A percentile compares a stretch with the other conserved stretches of the same genome.
These are phyloP conservation scores for Scomberomorus guttatus DNA, from an alignment of 2,797 vertebrate genomes.

Conservation along the genomic window DNA sequence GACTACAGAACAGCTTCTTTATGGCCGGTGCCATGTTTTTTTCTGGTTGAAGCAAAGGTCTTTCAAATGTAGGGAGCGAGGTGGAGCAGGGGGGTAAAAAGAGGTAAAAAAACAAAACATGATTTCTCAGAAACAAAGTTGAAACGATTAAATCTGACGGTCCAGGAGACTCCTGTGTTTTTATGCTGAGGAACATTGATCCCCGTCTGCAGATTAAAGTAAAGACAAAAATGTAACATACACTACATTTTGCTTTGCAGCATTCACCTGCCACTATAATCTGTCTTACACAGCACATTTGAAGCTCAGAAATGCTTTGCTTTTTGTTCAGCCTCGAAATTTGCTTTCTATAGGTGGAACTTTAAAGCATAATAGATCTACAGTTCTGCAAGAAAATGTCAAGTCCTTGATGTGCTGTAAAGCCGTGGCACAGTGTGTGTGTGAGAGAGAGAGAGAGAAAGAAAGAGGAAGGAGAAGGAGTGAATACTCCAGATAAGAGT, in stretches of 20 bases:
- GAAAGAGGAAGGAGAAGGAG: constrained; percentile 31
- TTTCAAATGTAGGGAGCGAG: too few species aligned
- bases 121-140: background rate
- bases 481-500: constrained; percentile 58
- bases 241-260: constrained; percentile 3
- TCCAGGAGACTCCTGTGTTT: background rate
- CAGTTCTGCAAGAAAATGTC: constrained; percentile 48
- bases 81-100: background rate
- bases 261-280: constrained; percentile 12
- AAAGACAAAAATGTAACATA: background rate
- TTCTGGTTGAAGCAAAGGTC: too few species aligned
- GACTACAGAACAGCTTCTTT: too few species aligned
- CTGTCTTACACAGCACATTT: constrained; percentile 26
- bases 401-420: constrained; percentile 57
- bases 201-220: background rate
- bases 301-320: constrained; percentile 15
- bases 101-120: background rate
- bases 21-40: too few species aligned
- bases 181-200: background rate
- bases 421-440: constrained; percentile 22
- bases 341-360: constrained; percentile 40
- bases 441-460: constrained; percentile 8
- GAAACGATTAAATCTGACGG: background rate
- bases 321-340: constrained; percentile 38
- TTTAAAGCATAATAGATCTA: constrained; percentile 36